phyloP scores from a whole-genome alignment of 1,140 invertebrate genomes.

The Drosophila bocqueti region DNA sequence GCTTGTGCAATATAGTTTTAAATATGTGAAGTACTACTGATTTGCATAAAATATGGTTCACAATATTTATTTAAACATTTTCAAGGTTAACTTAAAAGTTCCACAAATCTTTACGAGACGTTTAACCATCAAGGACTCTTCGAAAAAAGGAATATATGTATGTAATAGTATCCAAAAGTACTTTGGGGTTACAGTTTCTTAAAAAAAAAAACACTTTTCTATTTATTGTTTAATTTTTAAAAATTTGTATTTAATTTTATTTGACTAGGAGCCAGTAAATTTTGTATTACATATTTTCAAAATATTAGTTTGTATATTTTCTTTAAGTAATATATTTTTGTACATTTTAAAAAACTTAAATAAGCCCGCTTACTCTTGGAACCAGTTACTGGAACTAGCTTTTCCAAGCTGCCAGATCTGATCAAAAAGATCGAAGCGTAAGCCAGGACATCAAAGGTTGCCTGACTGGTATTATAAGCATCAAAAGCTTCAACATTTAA shows the following conservation, averaged over 20 bases:
- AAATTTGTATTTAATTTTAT: neutral
- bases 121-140: neutral
- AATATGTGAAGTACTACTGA: constrained; percentile 19
- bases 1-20: neutral
- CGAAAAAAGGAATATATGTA: neutral
- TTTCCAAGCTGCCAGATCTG: constrained; percentile 2
- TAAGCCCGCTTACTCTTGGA: neutral
- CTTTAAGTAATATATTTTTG: neutral
- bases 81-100: neutral
- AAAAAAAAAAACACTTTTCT: too few relatives aligned
- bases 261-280: too few relatives aligned
- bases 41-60: constrained; percentile 18
- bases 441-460: neutral
- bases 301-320: neutral
- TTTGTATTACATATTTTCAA: neutral
- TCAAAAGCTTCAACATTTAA: neutral
- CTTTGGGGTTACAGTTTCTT: too few relatives aligned
- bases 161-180: neutral
- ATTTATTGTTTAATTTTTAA: neutral
- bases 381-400: constrained; percentile 7
- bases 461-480: neutral
- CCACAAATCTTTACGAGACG: fast-evolving
- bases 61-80: constrained; percentile 11
- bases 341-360: neutral
- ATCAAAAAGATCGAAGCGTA: constrained; percentile 9